phyloP scores from a whole-genome alignment of 2,113 vertebrate genomes.

The Embiotoca jacksoni region DNA sequence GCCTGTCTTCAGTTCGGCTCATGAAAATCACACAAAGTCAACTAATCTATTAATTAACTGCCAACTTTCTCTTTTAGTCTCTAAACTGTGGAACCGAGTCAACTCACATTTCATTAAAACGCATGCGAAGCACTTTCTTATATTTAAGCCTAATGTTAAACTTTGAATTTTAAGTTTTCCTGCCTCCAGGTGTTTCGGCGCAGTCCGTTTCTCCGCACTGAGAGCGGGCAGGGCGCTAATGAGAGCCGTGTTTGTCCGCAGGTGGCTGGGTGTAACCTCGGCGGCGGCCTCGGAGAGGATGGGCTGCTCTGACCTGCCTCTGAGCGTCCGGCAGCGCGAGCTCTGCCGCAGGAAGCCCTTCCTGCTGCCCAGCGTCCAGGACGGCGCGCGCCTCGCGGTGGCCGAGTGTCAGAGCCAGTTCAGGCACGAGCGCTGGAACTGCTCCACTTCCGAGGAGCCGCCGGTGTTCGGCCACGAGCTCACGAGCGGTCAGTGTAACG shows the following conservation, averaged over 20 bases:
- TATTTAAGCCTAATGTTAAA: too few species aligned
- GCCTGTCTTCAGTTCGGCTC: too few species aligned
- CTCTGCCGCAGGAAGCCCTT: constrained; percentile 90
- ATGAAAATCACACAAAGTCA: too few species aligned
- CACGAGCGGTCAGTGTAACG: constrained; percentile 87
- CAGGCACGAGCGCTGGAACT: constrained; percentile 95
- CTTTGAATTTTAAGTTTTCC: too few species aligned
- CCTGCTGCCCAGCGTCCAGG: constrained; percentile 90
- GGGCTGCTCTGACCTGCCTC: constrained; percentile 85
- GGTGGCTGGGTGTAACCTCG: constrained; percentile 92
- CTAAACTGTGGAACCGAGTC: too few species aligned
- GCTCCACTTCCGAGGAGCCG: constrained; percentile 76
- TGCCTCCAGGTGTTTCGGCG: too few species aligned
- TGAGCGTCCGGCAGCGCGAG: constrained; percentile 89
- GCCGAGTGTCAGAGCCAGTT: constrained; percentile 93
- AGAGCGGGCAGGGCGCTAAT: too few species aligned
- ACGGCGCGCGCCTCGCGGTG: constrained; percentile 91
- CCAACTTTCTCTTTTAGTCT: too few species aligned
- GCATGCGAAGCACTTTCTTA: too few species aligned
- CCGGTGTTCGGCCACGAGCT: constrained; percentile 88
- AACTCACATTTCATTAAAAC: too few species aligned
- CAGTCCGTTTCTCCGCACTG: too few species aligned
- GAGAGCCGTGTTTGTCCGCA: constrained; percentile 45
- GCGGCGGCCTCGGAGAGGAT: constrained; percentile 86
- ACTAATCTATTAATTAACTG: too few species aligned